Evolutionary conservation across 2,888 invertebrate species (phyloP), one percentile per base, ranked within the genome.

Genomic region (Mesorhabditis spiculigera): DNA sequence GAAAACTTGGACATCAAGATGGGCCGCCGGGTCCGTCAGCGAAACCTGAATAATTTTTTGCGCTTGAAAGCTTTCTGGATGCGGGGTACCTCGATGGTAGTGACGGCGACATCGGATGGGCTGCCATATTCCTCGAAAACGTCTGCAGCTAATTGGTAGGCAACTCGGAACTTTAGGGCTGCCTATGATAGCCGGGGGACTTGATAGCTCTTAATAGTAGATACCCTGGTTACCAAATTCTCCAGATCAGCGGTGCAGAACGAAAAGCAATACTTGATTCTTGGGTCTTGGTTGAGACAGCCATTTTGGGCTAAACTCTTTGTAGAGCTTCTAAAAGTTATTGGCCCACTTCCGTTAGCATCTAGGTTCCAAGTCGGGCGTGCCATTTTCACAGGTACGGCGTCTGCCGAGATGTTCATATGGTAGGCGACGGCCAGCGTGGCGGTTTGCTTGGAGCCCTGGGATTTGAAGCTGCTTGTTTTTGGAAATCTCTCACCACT

Each of bases 151-250:
- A 50, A 50, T 50, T 50, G 58, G n/a, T 50, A 50, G 10, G 58
- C 58, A 50, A 50, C n/a, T 50, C 58, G 58, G n/a, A 50, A 50
- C 58, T 50, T 50, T n/a, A 50, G 58, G n/a, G 58, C 58, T 50
- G 58, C 58, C 58, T 50, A n/a, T 13, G n/a, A 50, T 50, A 10
- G 8, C 58, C 28, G 28, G 28, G 28, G 58, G n/a, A 13, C 58
- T 50, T 50, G 8, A 13, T 13, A 50, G n/a, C 8, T 13, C n/a
- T 50, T 50, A 50, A 50, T 50, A 13, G 8, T 50, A 10, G 10
- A 10, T 13, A 50, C 58, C 58, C n/a, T 50, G 8, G 58, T 50
- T 10, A 50, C n/a, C 8, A 50, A n/a, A n/a, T 50, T 50, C n/a
- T 50, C 58, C 10, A 50, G 58, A 50, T 50, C 58, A 50, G 58